Evolutionary conservation across 2,797 vertebrate genomes (phyloP).

Genomic region (Tragelaphus eurycerus): DNA sequence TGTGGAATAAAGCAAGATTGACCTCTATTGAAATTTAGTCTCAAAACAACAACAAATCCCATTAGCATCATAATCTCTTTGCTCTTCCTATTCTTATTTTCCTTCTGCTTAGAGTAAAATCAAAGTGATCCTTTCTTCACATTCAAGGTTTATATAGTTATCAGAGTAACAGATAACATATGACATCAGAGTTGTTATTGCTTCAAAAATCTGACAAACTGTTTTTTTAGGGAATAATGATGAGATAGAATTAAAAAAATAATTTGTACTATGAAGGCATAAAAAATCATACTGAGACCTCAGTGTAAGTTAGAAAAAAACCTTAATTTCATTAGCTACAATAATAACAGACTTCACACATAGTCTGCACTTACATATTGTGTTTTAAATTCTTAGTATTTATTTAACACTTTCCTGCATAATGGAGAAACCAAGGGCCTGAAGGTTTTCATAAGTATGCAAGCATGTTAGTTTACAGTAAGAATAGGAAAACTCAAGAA

Average conservation of each 20-base stretch:
- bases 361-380: not conserved
- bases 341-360: not conserved
- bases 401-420: not conserved
- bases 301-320: not conserved
- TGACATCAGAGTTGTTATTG: not conserved
- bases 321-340: not conserved
- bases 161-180: not conserved
- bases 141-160: not conserved
- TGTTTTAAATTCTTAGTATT: not conserved
- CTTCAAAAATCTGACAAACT: not conserved
- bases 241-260: not conserved
- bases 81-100: not conserved
- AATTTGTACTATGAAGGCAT: not conserved
- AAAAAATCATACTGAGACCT: not conserved
- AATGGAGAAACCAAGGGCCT: not conserved
- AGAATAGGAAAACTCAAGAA: not conserved
- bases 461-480: not conserved
- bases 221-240: not conserved
- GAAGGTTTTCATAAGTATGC: not conserved
- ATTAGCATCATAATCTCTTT: not conserved
- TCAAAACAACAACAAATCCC: not conserved
- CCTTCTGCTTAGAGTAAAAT: not conserved
- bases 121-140: not conserved
- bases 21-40: not conserved
- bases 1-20: not conserved